These are phyloP conservation scores for Antennarius striatus DNA, from an alignment of 2,113 vertebrate genomes.

Conservation along the genomic window DNA sequence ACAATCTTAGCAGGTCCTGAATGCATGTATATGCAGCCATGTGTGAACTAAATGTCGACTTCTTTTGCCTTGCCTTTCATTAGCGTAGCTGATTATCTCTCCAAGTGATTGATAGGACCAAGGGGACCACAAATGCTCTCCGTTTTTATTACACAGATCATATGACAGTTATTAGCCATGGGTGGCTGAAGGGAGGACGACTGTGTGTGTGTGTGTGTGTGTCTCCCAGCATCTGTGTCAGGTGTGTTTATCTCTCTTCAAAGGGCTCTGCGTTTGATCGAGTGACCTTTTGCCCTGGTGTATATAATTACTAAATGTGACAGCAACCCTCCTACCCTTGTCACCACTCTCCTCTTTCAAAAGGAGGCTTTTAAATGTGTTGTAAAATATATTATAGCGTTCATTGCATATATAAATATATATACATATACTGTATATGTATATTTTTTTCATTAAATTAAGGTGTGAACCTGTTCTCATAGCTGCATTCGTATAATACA, in stretches of 20 bases:
- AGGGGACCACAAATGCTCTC: conserved; percentile 59
- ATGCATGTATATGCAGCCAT: not conserved
- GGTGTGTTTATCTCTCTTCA: conserved; percentile 63
- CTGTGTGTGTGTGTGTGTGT: conserved; percentile 30
- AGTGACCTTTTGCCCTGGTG: conserved; percentile 59
- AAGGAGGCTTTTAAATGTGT: not conserved
- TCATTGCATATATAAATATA: too few relatives aligned
- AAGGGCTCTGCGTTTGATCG: conserved; percentile 61
- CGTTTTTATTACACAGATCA: conserved; percentile 69
- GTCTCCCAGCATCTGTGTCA: conserved; percentile 63
- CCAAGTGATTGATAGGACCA: conserved; percentile 19
- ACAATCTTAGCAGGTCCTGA: conserved; percentile 5
- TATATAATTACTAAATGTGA: conserved; percentile 53
- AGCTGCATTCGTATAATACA: too few relatives aligned
- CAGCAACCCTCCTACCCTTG: conserved; percentile 21
- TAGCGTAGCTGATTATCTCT: conserved; percentile 65
- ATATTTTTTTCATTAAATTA: too few relatives aligned
- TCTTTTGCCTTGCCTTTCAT: conserved; percentile 55
- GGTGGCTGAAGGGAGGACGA: conserved; percentile 64
- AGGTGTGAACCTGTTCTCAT: too few relatives aligned
- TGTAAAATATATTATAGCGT: too few relatives aligned
- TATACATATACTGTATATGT: too few relatives aligned
- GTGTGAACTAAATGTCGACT: conserved; percentile 37
- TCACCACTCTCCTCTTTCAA: conserved; percentile 21
- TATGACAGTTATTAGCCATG: conserved; percentile 72